Evolutionary conservation across 2,888 invertebrate genomes (phyloP).

Genomic region (Criorhina ranunculi): DNA sequence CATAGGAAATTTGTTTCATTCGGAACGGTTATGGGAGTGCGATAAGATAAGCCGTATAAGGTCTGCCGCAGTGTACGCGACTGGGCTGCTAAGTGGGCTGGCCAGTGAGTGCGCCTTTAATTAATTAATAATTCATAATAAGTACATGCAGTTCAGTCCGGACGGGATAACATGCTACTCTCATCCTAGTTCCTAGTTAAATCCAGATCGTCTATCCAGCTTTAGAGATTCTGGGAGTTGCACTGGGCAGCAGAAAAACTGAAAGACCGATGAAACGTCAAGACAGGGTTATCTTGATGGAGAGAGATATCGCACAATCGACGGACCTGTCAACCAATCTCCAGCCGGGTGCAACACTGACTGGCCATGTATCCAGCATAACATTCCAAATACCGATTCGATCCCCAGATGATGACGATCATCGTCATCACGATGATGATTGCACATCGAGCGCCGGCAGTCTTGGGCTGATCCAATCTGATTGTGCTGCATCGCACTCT

Average conservation of each 20-base stretch:
- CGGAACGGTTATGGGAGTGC: slow-evolving; percentile 76
- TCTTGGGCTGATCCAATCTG: slow-evolving; percentile 68
- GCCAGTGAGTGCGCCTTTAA: slow-evolving; percentile 72
- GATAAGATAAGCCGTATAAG: slow-evolving; percentile 75
- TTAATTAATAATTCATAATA: slow-evolving; percentile 77
- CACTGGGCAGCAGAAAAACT: slow-evolving; percentile 13
- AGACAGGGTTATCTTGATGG: slow-evolving; percentile 61
- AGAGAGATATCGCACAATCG: slow-evolving; percentile 74
- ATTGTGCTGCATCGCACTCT: slow-evolving; percentile 49
- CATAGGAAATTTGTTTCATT: slow-evolving; percentile 76
- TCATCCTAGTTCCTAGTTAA: slow-evolving; percentile 65
- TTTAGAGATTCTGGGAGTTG: slow-evolving; percentile 22
- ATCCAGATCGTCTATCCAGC: slow-evolving; percentile 60
- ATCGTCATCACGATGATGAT: slow-evolving; percentile 61
- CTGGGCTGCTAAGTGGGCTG: slow-evolving; percentile 39
- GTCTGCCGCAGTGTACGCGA: slow-evolving; percentile 66
- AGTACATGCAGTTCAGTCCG: slow-evolving; percentile 54
- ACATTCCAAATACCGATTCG: slow-evolving; percentile 53
- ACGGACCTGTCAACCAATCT: slow-evolving; percentile 71
- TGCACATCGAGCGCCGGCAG: slow-evolving; percentile 67
- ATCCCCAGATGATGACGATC: slow-evolving; percentile 67
- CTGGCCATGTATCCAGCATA: slow-evolving; percentile 55
- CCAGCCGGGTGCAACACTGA: slow-evolving; percentile 64
- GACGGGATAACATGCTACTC: slow-evolving; percentile 64
- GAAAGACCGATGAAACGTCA: slow-evolving; percentile 53